A percentile compares a stretch with the other conserved stretches of the same genome.
Evolutionary conservation across 2,797 vertebrate genomes (phyloP).

Genomic region (Falco cherrug): DNA sequence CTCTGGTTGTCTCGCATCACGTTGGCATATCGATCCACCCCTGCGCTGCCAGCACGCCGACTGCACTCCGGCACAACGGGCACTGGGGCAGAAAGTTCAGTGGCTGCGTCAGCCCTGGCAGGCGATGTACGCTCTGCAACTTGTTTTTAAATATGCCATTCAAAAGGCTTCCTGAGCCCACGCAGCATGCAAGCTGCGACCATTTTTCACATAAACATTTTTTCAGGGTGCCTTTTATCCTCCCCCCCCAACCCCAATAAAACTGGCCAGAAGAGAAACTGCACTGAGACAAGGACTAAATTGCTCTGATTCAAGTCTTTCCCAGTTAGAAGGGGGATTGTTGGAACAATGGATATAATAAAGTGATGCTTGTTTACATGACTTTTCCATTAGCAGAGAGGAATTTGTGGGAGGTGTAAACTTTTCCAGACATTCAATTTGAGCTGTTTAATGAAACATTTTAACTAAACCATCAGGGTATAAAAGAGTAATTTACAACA

Average conservation of each 20-base stretch:
- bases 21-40: background rate
- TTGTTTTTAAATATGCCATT: background rate
- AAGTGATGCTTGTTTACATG: conserved; percentile 27
- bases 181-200: background rate
- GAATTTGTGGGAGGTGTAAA: conserved; percentile 56
- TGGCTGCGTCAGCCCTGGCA: background rate
- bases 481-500: conserved; percentile 46
- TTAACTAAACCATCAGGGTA: conserved; percentile 28
- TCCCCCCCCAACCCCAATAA: background rate
- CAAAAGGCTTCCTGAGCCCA: background rate
- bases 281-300: conserved; percentile 7
- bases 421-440: conserved; percentile 49
- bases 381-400: conserved; percentile 39
- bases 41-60: background rate
- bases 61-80: background rate
- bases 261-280: conserved; percentile 29
- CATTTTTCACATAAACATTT: background rate
- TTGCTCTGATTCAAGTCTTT: conserved; percentile 23
- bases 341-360: background rate
- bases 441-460: conserved; percentile 53
- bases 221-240: background rate
- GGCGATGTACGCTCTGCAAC: background rate
- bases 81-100: background rate
- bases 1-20: background rate
- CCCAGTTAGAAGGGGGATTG: background rate